Evolutionary conservation across 2,113 vertebrate species (phyloP), one percentile per base, ranked within the genome.

Genomic region (Martes martes): DNA sequence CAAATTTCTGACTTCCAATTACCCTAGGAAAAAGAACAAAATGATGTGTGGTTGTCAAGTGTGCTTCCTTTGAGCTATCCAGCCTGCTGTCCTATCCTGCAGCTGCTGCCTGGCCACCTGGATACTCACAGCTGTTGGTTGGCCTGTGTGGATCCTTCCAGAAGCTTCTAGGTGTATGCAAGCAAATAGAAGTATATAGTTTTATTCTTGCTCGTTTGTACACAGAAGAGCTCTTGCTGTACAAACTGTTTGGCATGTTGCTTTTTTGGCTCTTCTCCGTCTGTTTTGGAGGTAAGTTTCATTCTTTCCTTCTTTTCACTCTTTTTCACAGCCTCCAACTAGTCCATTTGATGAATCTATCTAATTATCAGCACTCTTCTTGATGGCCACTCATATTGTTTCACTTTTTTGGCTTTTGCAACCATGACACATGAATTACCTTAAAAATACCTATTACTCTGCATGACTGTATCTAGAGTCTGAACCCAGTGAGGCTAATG

Each of bases 1-100:
- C n/a, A 55, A 92, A 42, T 80, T 83, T 61, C 73, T 71, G 8
- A 24, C 59, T 97, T 92, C 42, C 47, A 95, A 78, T 95, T 89
- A 89, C 45, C 31, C n/a, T n/a, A 52, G 39, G 13, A 89, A 93
- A 94, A 92, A 83, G 28, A 55, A 4, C 36, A 93, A 65, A 92
- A 63, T 93, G 24, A 82, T 33, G 33, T 89, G 4, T 94, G 47
- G 47, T 26, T 92, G 10, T 95, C 85, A 63, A 83, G 89, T 69
- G 83, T 6, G 1, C 50, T 91, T 91, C 55, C 81, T 94, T 93
- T 39, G 45, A 96, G 85, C 15, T 39, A n/a, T 63, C 69, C 59
- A 63, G 21, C 15, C 39, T 36, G 31, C 13, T 88, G 36, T 9
- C 39, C 11, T 86, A 4, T 2, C 9, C 50, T 76, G 28, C 31